A percentile compares a stretch with the other conserved stretches of the same genome.
phyloP scores from a whole-genome alignment of 2,888 invertebrate genomes.

The Cataglyphis albicans region DNA sequence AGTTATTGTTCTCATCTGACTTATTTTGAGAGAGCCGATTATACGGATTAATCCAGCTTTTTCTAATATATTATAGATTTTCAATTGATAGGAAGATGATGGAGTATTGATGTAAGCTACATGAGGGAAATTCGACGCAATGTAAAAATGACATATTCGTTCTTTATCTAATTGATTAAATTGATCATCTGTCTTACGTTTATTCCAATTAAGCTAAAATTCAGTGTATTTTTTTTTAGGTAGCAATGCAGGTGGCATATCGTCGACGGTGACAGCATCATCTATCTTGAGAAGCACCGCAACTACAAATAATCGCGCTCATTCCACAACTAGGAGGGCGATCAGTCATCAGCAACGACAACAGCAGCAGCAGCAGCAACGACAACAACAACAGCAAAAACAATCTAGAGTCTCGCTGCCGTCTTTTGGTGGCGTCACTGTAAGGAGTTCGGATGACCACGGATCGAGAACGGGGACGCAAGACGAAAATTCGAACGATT shows the following conservation, averaged over 20 bases:
- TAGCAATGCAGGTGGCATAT: slow-evolving; percentile 78
- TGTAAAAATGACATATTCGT: background rate
- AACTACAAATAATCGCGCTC: slow-evolving; percentile 86
- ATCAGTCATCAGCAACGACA: slow-evolving; percentile 85
- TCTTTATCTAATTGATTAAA: background rate
- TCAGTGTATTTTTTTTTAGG: slow-evolving; percentile 66
- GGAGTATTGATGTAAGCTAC: background rate
- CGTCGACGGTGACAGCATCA: slow-evolving; percentile 80
- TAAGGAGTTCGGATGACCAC: slow-evolving; percentile 87
- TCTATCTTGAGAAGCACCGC: slow-evolving; percentile 80
- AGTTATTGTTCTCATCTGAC: background rate
- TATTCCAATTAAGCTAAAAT: background rate
- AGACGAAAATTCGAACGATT: slow-evolving; percentile 95
- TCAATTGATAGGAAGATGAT: background rate
- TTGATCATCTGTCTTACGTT: background rate
- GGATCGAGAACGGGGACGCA: slow-evolving; percentile 86
- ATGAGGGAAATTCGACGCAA: background rate
- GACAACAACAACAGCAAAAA: slow-evolving; percentile 78
- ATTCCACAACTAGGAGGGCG: slow-evolving; percentile 85
- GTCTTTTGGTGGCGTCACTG: slow-evolving; percentile 85
- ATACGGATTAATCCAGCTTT: background rate
- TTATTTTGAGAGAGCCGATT: background rate
- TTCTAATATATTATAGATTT: background rate
- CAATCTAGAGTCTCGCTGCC: slow-evolving; percentile 74
- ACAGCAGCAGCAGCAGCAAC: slow-evolving; percentile 74